Conservation (phyloP, 2,113 vertebrate species). For the Cebus imitator region DNA sequence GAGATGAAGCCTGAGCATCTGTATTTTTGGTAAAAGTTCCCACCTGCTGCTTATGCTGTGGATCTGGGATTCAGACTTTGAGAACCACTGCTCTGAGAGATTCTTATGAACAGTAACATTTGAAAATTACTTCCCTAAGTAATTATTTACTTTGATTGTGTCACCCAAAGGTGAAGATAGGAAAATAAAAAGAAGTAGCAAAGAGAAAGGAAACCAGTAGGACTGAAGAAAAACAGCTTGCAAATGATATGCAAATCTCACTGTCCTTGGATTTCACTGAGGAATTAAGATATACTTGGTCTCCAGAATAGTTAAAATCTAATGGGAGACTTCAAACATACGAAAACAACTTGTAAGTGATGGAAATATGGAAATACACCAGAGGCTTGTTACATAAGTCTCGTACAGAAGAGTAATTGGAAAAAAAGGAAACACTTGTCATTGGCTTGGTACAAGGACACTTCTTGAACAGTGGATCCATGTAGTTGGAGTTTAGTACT, state of each 20-base stretch:
- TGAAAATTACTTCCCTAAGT: background rate
- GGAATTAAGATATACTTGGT: background rate
- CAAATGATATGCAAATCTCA: background rate
- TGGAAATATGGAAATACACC: background rate
- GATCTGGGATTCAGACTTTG: background rate
- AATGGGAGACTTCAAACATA: background rate
- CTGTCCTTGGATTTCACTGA: background rate
- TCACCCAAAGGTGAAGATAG: background rate
- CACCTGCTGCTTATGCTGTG: too few species aligned
- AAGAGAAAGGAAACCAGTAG: background rate
- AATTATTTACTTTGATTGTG: background rate
- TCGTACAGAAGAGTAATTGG: background rate
- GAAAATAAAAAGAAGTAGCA: background rate
- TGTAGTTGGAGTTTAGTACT: background rate
- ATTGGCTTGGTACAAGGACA: background rate
- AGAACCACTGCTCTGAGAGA: background rate
- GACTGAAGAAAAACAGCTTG: background rate
- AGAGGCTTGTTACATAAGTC: background rate
- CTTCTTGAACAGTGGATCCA: background rate
- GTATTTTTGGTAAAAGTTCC: background rate
- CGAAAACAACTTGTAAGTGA: background rate
- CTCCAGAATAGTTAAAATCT: background rate
- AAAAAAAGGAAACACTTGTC: background rate
- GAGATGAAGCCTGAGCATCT: background rate
- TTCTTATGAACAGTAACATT: background rate